phyloP scores from a whole-genome alignment of 92 coral and sea anemone genomes.

The Chrysogorgia sp. region DNA sequence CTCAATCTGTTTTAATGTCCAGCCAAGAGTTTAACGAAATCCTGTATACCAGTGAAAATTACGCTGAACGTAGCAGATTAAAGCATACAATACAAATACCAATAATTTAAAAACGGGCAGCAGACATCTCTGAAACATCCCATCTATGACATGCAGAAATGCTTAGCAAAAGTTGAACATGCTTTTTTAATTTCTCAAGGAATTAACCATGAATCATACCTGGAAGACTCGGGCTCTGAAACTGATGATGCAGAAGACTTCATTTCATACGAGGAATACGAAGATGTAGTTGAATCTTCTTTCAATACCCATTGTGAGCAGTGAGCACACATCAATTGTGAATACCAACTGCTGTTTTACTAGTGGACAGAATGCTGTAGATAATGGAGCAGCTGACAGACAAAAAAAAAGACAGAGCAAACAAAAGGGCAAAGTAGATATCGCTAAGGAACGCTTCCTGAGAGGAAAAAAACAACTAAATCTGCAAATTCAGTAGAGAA shows the following conservation, averaged over 20 bases:
- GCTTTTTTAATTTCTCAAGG: not conserved
- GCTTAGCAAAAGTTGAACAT: not conserved
- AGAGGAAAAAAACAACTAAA: no score
- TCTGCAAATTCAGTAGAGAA: no score
- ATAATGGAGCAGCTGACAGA: no score
- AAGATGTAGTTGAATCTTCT: not conserved
- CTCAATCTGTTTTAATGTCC: not conserved
- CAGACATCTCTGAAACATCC: not conserved
- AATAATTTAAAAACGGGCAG: not conserved
- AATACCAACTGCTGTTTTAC: no score
- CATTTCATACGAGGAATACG: not conserved
- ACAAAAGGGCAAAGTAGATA: no score
- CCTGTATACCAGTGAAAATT: not conserved
- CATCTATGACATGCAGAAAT: no score
- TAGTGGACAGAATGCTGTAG: no score
- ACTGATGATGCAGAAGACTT: not conserved
- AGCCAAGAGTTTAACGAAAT: not conserved
- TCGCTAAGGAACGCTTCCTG: no score
- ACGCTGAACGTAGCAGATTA: not conserved
- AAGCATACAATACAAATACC: not conserved
- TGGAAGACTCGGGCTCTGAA: not conserved
- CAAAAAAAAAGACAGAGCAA: no score
- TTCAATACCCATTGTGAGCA: not conserved
- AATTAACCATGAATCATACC: not conserved
- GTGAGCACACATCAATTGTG: no score